Percentiles rank a stretch among this genome's conserved stretches.
Conservation (phyloP, 1,140 invertebrate genomes). For the Drosophila baimaii region DNA sequence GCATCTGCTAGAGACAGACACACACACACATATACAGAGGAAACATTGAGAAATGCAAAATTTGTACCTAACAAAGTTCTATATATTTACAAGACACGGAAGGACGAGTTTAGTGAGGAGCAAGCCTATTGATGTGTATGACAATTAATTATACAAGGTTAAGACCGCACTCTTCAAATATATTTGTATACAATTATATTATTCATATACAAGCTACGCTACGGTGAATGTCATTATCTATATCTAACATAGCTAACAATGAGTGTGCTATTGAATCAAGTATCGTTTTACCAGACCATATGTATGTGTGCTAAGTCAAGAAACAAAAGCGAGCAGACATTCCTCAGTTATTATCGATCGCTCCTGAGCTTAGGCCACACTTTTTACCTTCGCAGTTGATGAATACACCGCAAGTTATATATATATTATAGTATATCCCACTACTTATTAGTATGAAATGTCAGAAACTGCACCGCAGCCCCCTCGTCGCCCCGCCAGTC, state of each 20-base stretch:
- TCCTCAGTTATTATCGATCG: conserved; percentile 45
- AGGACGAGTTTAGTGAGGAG: conserved; percentile 26
- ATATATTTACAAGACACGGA: conserved; percentile 71
- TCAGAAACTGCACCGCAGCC: conserved; percentile 27
- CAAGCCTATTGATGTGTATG: conserved; percentile 75
- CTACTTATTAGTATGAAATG: conserved; percentile 19
- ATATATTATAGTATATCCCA: conserved; percentile 23
- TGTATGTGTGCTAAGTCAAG: conserved; percentile 52
- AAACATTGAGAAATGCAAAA: conserved; percentile 49
- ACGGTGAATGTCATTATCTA: conserved; percentile 51
- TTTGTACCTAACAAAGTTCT: conserved; percentile 73
- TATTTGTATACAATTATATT: conserved; percentile 77
- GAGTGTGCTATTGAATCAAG: conserved; percentile 45
- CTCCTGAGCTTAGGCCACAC: conserved; percentile 24
- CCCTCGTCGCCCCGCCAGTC: not conserved
- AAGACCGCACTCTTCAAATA: conserved; percentile 49
- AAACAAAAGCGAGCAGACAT: conserved; percentile 26
- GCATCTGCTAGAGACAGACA: not conserved
- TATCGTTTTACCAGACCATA: conserved; percentile 79
- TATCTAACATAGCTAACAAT: conserved; percentile 45
- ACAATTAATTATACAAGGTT: conserved; percentile 80
- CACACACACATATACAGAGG: conserved; percentile 24
- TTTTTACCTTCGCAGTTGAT: conserved; percentile 39
- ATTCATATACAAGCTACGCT: conserved; percentile 49
- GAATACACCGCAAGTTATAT: conserved; percentile 18